Conservation (phyloP, 2,888 invertebrate species). For the Pheosia tremula region DNA sequence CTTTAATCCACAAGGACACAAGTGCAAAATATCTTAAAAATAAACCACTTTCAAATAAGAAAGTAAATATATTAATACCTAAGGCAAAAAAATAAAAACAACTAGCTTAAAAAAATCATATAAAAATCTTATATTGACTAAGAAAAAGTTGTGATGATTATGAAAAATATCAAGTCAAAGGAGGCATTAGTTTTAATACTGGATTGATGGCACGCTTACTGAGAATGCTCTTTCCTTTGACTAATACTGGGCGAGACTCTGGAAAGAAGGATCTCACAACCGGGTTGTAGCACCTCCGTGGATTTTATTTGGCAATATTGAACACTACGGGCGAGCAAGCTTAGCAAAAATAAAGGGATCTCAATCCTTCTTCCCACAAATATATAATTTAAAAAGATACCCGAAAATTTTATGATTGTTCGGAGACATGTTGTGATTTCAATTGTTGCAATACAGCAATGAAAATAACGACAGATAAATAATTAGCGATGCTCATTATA, state of each 20-base stretch:
- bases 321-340: constrained; percentile 44
- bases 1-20: constrained; percentile 83
- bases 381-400: constrained; percentile 61
- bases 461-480: constrained; percentile 47
- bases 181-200: constrained; percentile 78
- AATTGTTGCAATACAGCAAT: constrained; percentile 54
- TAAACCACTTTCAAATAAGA: constrained; percentile 80
- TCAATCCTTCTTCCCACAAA: constrained; percentile 75
- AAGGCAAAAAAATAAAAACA: constrained; percentile 80
- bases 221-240: constrained; percentile 76
- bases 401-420: constrained; percentile 64
- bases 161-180: constrained; percentile 76
- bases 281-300: constrained; percentile 73
- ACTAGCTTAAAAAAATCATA: constrained; percentile 78
- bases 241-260: constrained; percentile 79
- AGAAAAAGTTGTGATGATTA: constrained; percentile 80
- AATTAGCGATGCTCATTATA: constrained; percentile 55
- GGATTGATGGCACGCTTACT: constrained; percentile 81
- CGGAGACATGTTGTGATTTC: constrained; percentile 74
- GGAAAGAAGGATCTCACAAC: constrained; percentile 84
- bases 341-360: constrained; percentile 41
- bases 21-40: constrained; percentile 79
- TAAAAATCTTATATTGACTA: constrained; percentile 82
- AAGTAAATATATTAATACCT: constrained; percentile 77
- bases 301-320: constrained; percentile 61